Evolutionary conservation across 1,140 invertebrate species (phyloP), one percentile per base, ranked within the genome.

Genomic region (Pemphigus obesinymphae): DNA sequence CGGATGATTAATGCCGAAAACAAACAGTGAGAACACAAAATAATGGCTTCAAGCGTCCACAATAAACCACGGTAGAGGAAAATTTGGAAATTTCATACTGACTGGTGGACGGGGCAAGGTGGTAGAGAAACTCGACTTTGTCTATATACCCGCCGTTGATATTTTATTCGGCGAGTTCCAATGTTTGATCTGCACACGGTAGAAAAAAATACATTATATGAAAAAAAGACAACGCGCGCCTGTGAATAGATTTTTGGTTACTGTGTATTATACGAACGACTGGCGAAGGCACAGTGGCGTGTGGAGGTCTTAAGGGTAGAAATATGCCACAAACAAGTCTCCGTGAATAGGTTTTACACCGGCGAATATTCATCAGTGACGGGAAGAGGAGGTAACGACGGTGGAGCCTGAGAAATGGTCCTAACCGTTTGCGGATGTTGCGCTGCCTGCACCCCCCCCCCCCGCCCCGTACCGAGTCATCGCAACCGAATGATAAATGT

Each of bases 321-420:
- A 55, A 76, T 76, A 76, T 76, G 72, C 48, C 50, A 55, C 72
- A 37, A 26, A 55, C 50, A 26, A 55, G 53, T 34, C 37, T 1
- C 37, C 1, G 31, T n/a, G n/a, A 76, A 76, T 55, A 55, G 50
- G 73, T 58, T 76, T 76, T 76, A 0, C 50, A 26, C 50, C 50
- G 23, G 55, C 72, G 48, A 76, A 76, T 40, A 55, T 31, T 55
- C 50, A 34, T 55, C 34, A 11, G 66, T 0, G 11, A 34, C 20
- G 3, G 0, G 43, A 75, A 8, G 48, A n/a, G 5, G 0, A 26
- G 45, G 26, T 4, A 8, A 15, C 17, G 15, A 13, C 6, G 58
- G 15, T 15, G 13, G 73, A 76, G 48, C 73, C 34, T 76, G 73
- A 76, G 73, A 76, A 76, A 76, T 76, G 73, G 73, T 76, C 34